phyloP scores from a whole-genome alignment of 1,140 invertebrate genomes.

The Pseudobourletiella spinata region DNA sequence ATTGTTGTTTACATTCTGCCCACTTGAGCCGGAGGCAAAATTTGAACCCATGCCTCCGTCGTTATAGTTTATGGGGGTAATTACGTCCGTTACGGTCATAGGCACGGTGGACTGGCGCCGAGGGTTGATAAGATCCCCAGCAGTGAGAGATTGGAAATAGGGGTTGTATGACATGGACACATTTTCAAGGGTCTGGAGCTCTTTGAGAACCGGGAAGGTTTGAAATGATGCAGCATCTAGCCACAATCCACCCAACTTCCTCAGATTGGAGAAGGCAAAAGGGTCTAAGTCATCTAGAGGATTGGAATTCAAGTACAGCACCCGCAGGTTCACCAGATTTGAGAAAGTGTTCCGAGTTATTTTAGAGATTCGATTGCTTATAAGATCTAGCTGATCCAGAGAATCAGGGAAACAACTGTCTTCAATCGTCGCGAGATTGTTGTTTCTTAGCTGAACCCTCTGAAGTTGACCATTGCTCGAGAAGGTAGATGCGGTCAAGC shows the following conservation, averaged over 20 bases:
- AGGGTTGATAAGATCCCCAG: neutral
- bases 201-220: constrained; percentile 13
- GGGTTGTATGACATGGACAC: constrained; percentile 17
- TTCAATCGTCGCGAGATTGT: constrained; percentile 13
- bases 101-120: neutral
- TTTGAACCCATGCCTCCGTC: no score
- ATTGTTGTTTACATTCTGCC: neutral
- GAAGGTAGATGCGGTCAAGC: constrained; percentile 10
- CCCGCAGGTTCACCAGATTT: constrained; percentile 11
- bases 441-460: constrained; percentile 13
- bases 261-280: constrained; percentile 19
- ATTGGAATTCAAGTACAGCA: constrained; percentile 12
- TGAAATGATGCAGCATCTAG: constrained; percentile 18
- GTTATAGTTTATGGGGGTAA: no score
- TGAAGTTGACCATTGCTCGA: constrained; percentile 11
- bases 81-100: neutral
- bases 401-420: constrained; percentile 15
- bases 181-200: constrained; percentile 18
- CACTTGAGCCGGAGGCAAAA: no score
- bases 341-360: constrained; percentile 22
- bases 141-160: neutral
- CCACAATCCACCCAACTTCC: constrained; percentile 13
- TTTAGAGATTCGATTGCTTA: constrained; percentile 17
- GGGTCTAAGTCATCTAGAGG: constrained; percentile 14
- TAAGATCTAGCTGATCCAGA: constrained; percentile 16